A percentile compares a stretch with the other conserved stretches of the same genome.
These are phyloP conservation scores for Drosophila rhopaloa DNA, from an alignment of 1,140 invertebrate species.

Conservation along the genomic window DNA sequence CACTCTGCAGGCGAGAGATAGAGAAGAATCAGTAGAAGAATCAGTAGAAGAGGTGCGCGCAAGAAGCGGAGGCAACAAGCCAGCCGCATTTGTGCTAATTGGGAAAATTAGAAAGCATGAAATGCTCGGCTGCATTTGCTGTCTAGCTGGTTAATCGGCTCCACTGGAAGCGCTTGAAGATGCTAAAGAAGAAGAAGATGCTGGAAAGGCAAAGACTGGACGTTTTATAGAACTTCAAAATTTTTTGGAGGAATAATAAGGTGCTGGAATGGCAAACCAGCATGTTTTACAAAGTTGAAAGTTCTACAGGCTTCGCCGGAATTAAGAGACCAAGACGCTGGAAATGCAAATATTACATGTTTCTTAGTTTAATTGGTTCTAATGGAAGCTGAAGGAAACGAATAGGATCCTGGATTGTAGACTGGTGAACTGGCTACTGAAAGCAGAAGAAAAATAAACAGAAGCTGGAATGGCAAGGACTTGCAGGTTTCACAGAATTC, in stretches of 20 bases:
- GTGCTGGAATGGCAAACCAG: neutral
- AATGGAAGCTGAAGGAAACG: neutral
- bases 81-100: slow-evolving; percentile 77
- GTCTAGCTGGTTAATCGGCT: slow-evolving; percentile 73
- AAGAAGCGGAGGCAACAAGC: slow-evolving; percentile 40
- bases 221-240: slow-evolving; percentile 2
- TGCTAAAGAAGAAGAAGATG: slow-evolving; percentile 3
- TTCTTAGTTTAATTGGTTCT: neutral
- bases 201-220: slow-evolving; percentile 9
- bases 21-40: slow-evolving; percentile 21
- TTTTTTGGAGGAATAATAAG: neutral
- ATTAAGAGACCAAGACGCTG: neutral
- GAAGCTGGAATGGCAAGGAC: neutral
- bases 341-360: neutral
- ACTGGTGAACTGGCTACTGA: too few species aligned
- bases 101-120: slow-evolving; percentile 82
- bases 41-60: slow-evolving; percentile 13
- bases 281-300: neutral
- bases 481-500: neutral
- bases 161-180: slow-evolving; percentile 23
- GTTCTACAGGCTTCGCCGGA: neutral
- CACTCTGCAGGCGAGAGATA: slow-evolving; percentile 11
- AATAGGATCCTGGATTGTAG: neutral
- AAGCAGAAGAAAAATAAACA: neutral
- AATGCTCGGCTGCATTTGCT: slow-evolving; percentile 65